Base-by-base conservation (phyloP, 1,140 invertebrate genomes). In the Bombus terrestris region DNA sequence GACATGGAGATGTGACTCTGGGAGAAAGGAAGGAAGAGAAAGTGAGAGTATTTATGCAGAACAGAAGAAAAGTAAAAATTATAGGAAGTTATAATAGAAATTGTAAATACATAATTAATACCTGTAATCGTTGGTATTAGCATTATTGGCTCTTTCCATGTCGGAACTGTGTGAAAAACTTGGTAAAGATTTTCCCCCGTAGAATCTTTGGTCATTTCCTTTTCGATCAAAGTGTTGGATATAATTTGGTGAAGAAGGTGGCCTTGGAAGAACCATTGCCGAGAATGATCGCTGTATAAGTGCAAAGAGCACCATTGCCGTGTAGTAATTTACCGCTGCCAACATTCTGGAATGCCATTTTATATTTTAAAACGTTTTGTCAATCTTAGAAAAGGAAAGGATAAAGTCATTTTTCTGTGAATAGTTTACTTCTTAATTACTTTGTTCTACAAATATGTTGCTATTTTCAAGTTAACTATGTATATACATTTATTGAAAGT, bases 211-310 rank as follows among this genome's bases (percentile, higher is more conserved):
- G 57, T 83, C 74, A 13, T 59, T 81, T 10, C 80, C 13, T 28
- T 86, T 64, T 43, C 89, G 91, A 3, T 92, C 84, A 35, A 81
- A 90, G 1, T 89, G 91, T 13, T 83, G 91, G n/a, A 95, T 93
- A 47, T 92, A 90, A 78, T 95, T 95, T 0, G 92, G 92, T 1
- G 93, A 93, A 15, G 93, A 93, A 2, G 95, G 95, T 75, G 95
- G 95, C 77, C 95, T 92, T 22, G 94, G 94, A 28, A 95, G 89
- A 37, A 95, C 95, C 89, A 95, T 92, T 5, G 94, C 93, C n/a
- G 92, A 90, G 28, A 86, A 81, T 39, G 90, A 88, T 59, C 91
- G 80, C 59, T 92, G 89, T 28, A 92, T 47, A 32, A 93, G 83
- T 59, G 92, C 83, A 68, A 92, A 76, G 71, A 93, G 81, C 85